phyloP scores from a whole-genome alignment of 2,888 invertebrate genomes.

The Aleiodes leptofemur region DNA sequence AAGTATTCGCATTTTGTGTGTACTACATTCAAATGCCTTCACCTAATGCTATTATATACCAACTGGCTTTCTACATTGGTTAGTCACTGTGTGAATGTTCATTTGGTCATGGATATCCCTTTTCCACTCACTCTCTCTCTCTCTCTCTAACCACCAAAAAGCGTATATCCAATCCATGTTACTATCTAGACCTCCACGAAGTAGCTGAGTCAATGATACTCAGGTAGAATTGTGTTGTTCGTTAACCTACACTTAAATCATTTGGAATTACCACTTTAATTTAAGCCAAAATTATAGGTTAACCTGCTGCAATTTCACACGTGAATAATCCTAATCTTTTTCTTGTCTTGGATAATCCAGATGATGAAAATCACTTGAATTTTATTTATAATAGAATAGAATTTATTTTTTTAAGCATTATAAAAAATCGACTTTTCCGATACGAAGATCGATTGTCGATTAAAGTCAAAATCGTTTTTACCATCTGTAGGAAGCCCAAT shows the following conservation, averaged over 20 bases:
- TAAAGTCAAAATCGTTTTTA: too few species aligned
- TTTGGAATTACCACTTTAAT: conserved; percentile 25
- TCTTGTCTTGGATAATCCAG: too few species aligned
- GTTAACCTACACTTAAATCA: conserved; percentile 33
- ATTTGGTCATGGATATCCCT: conserved; percentile 22
- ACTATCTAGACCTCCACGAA: conserved; percentile 1
- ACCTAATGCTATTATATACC: conserved; percentile 22
- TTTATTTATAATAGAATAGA: too few species aligned
- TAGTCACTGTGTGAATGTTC: conserved; percentile 24
- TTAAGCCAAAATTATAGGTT: neutral
- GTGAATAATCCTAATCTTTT: conserved; percentile 3
- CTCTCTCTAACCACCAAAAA: neutral
- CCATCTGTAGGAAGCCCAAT: too few species aligned
- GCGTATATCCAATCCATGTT: conserved; percentile 1
- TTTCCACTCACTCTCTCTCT: too few species aligned
- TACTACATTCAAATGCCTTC: neutral
- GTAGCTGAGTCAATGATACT: conserved; percentile 29
- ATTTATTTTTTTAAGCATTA: too few species aligned
- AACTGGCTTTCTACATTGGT: conserved; percentile 1
- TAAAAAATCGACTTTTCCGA: too few species aligned
- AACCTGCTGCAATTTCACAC: conserved; percentile 4
- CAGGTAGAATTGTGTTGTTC: conserved; percentile 20
- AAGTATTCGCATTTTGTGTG: neutral
- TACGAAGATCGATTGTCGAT: too few species aligned
- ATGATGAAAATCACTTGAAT: too few species aligned